A percentile compares a stretch with the other conserved stretches of the same genome.
Conservation (phyloP, 2,797 vertebrate species). For the Leptatherina wallacei region DNA sequence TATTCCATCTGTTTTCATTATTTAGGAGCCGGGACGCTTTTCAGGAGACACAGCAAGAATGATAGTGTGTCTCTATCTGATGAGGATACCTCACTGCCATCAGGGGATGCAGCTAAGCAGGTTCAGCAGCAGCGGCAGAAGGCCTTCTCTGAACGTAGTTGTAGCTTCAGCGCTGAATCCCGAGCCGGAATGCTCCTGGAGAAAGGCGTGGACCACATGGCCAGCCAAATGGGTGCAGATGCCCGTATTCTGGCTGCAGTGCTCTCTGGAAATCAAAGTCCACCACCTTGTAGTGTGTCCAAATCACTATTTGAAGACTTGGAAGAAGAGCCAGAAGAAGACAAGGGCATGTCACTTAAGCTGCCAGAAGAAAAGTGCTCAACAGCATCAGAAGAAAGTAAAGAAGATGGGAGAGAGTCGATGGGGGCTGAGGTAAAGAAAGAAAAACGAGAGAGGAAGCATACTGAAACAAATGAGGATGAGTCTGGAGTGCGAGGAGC, state of each 20-base stretch:
- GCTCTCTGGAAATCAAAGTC: constrained; percentile 80
- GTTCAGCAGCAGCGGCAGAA: constrained; percentile 86
- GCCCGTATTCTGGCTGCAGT: constrained; percentile 93
- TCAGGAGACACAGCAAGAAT: constrained; percentile 81
- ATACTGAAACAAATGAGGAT: constrained; percentile 44
- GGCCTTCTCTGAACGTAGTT: constrained; percentile 91
- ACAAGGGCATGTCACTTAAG: constrained; percentile 25
- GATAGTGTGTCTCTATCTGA: constrained; percentile 83
- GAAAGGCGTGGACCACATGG: constrained; percentile 90
- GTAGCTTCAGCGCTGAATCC: constrained; percentile 94
- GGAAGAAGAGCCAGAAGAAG: constrained; percentile 73
- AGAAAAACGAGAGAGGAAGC: constrained; percentile 60
- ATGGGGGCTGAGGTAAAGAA: constrained; percentile 48
- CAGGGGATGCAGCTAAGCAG: constrained; percentile 12
- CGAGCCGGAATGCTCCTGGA: constrained; percentile 92
- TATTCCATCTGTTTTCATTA: not conserved
- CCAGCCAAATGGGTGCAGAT: constrained; percentile 94
- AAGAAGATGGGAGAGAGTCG: constrained; percentile 18
- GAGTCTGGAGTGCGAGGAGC: constrained; percentile 62
- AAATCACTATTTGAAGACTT: constrained; percentile 79
- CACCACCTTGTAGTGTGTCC: constrained; percentile 59
- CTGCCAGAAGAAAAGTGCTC: constrained; percentile 65
- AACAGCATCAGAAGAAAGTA: constrained; percentile 62
- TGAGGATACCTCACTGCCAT: constrained; percentile 39
- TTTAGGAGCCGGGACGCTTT: constrained; percentile 77